These are phyloP conservation scores for Toxonevra muliebris DNA, from an alignment of 2,888 invertebrate species.

Conservation along the genomic window DNA sequence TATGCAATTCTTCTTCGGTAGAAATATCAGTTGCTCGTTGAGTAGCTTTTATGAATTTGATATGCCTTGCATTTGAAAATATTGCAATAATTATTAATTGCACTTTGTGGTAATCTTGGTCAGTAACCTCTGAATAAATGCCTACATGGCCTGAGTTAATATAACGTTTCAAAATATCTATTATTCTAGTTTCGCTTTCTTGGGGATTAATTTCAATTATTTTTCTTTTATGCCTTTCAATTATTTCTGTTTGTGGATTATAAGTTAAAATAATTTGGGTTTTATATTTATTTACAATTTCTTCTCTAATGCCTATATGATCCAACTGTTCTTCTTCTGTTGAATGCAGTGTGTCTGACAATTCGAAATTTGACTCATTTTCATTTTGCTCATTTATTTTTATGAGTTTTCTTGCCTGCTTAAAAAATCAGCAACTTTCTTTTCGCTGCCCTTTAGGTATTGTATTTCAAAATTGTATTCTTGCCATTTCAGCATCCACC, in stretches of 20 bases:
- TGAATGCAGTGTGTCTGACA: no score
- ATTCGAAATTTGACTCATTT: no score
- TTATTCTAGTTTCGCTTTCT: slow-evolving; percentile 21
- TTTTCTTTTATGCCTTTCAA: slow-evolving; percentile 27
- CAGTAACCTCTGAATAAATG: background rate
- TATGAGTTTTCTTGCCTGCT: no score
- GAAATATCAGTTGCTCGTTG: slow-evolving; percentile 26
- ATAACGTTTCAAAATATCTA: slow-evolving; percentile 30
- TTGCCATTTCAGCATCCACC: slow-evolving; percentile 2
- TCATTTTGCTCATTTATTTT: no score
- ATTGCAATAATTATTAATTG: slow-evolving; percentile 30
- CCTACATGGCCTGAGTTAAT: slow-evolving; percentile 21
- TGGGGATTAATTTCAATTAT: slow-evolving; percentile 31
- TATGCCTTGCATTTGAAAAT: slow-evolving; percentile 21
- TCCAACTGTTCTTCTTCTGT: slow-evolving; percentile 2
- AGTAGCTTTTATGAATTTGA: slow-evolving; percentile 28
- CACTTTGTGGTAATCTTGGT: slow-evolving; percentile 32
- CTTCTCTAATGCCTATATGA: slow-evolving; percentile 37
- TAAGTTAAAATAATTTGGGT: slow-evolving; percentile 37
- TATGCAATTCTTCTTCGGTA: slow-evolving; percentile 32
- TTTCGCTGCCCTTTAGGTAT: slow-evolving; percentile 31
- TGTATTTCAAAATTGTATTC: background rate
- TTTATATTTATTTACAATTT: slow-evolving; percentile 36
- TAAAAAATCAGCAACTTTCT: no score
- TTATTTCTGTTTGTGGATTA: slow-evolving; percentile 18